Base-by-base conservation (phyloP, 2,113 vertebrate species). In the Gambusia holbrooki region DNA sequence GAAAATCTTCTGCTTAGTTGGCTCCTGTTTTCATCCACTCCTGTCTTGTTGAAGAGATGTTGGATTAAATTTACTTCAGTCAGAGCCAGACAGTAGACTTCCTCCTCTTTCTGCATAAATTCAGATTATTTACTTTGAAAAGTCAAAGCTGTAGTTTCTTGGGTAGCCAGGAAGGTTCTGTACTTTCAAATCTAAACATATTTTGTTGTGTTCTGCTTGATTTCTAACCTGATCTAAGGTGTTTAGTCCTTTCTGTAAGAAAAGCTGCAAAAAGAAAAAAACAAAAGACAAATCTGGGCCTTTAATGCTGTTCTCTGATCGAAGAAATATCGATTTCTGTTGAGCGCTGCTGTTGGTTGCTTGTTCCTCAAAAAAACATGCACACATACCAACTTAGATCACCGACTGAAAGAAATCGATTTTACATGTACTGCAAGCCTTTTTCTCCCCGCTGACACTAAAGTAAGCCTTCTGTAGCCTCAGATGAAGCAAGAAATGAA, bases 41-140 rank as follows among this genome's bases (percentile, higher is more conserved):
- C 30, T 35, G 25, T 0, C 54, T 33, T 35, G 25, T 37, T 32
- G 3, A 3, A 11, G 14, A 58, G 78, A 77, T 79, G 40, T 70
- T 74, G 28, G 73, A 80, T 87, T 85, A 67, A 66, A 70, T 76
- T 84, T 32, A 40, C 73, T 74, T 62, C 27, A 69, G 79, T 73
- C 32, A 33, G 30, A 33, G 76, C 33, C 66, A 80, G 62, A 81
- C 60, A 66, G 42, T 30, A 15, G 67, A 45, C 22, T 33, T 2
- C 9, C 61, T 58, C 45, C 28, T 32, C 6, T 33, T 68, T 65
- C 48, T 40, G 45, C 5, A 77, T 91, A 88, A 86, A 89, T 89
- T 90, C 89, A 89, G 81, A 85, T n/a, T 48, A 74, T 74, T 88
- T 85, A 87, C 86, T 86, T 85, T 86, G 81, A 72, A 48, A 78